Conservation (phyloP, 2,888 invertebrate species). For the Hemaris fuciformis region DNA sequence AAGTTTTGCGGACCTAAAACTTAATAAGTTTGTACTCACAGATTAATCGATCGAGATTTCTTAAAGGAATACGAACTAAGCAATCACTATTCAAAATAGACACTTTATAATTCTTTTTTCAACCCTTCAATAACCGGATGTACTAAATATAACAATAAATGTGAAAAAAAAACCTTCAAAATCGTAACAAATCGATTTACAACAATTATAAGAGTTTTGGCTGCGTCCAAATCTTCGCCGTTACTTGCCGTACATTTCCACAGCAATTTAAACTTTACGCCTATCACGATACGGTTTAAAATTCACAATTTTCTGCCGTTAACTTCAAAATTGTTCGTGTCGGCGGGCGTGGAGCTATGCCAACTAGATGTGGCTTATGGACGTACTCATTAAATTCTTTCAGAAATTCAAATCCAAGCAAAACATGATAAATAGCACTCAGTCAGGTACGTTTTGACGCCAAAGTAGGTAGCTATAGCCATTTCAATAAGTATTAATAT, state of each 20-base stretch:
- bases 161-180: slow-evolving; percentile 34
- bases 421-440: too few relatives aligned
- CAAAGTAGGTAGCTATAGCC: too few relatives aligned
- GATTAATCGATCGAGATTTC: too few relatives aligned
- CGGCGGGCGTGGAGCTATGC: slow-evolving; percentile 9
- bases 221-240: slow-evolving; percentile 40
- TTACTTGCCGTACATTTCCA: slow-evolving; percentile 23
- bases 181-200: slow-evolving; percentile 63
- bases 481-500: too few relatives aligned
- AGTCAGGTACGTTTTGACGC: too few relatives aligned
- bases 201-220: slow-evolving; percentile 43
- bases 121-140: slow-evolving; percentile 32
- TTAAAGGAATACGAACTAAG: neutral
- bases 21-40: too few relatives aligned
- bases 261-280: slow-evolving; percentile 34
- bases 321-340: slow-evolving; percentile 23
- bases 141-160: slow-evolving; percentile 34
- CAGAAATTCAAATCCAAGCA: neutral
- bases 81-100: neutral
- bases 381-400: neutral
- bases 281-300: slow-evolving; percentile 23
- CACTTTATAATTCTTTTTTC: neutral
- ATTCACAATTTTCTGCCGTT: slow-evolving; percentile 19
- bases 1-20: too few relatives aligned
- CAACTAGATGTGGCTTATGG: slow-evolving; percentile 4